Evolutionary conservation across 2,797 vertebrate genomes (phyloP).

Genomic region (Malurus splendens): DNA sequence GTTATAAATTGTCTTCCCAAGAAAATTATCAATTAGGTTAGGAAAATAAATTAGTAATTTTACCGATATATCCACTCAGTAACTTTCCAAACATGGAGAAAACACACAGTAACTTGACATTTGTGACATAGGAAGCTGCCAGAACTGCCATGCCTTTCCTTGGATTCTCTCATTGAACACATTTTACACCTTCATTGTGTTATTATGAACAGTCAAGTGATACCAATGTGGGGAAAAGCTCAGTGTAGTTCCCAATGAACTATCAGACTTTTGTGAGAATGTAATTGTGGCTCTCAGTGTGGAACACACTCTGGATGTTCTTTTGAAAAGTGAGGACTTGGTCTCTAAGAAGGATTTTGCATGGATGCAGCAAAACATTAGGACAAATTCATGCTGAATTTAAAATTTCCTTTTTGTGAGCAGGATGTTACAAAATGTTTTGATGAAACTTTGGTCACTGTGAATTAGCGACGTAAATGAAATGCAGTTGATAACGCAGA

Average conservation of each 20-base stretch:
- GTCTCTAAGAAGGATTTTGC: not conserved
- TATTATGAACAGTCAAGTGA: not conserved
- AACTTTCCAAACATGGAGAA: not conserved
- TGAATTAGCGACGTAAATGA: not conserved
- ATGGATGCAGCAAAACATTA: not conserved
- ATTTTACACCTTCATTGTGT: not conserved
- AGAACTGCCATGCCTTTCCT: not conserved
- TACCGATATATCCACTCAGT: not conserved
- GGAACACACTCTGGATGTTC: not conserved
- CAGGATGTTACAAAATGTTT: not conserved
- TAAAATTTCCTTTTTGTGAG: not conserved
- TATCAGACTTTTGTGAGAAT: not conserved
- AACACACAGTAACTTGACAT: not conserved
- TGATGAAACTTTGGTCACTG: not conserved
- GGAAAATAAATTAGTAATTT: not conserved
- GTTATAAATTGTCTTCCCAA: not conserved
- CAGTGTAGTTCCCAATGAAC: not conserved
- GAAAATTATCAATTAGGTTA: not conserved
- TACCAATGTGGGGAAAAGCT: not conserved
- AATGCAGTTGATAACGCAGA: not conserved
- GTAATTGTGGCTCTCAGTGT: not conserved
- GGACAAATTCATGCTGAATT: not conserved
- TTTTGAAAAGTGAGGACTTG: not conserved
- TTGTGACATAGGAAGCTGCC: not conserved
- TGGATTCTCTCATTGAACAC: not conserved